Evolutionary conservation across 1,140 invertebrate genomes (phyloP).

Genomic region (Nasonia vitripennis): DNA sequence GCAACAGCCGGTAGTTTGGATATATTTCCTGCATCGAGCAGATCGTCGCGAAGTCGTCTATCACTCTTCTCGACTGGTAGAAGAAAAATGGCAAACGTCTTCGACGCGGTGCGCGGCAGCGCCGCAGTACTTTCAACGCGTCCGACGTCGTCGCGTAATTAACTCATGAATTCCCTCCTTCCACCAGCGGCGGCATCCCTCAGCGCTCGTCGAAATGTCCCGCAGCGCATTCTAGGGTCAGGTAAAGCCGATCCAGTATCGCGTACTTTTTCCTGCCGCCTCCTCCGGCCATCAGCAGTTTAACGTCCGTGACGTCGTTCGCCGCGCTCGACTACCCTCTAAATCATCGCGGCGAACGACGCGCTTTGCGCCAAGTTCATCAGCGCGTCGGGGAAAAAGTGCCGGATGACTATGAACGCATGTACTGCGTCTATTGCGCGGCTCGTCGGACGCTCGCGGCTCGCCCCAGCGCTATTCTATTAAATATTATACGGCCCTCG

Average conservation of each 20-base stretch:
- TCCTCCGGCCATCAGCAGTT: neutral
- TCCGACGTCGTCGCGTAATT: slow-evolving; percentile 8
- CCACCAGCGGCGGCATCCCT: neutral
- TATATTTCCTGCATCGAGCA: no score
- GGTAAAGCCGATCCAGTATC: neutral
- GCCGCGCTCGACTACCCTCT: neutral
- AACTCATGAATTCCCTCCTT: neutral
- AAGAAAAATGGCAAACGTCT: neutral
- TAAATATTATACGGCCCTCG: slow-evolving; percentile 3
- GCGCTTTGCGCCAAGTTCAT: slow-evolving; percentile 1
- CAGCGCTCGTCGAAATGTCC: slow-evolving; percentile 1
- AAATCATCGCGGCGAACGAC: slow-evolving; percentile 32
- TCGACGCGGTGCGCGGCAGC: neutral
- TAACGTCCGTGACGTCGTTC: slow-evolving; percentile 13
- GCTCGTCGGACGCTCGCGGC: neutral
- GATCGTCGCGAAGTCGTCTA: no score
- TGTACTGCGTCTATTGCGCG: neutral
- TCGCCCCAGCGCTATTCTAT: neutral
- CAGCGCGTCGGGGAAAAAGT: slow-evolving; percentile 26
- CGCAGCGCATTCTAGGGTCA: slow-evolving; percentile 21
- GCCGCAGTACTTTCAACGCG: no score
- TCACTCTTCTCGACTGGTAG: neutral
- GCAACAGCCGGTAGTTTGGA: no score
- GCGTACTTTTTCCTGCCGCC: neutral
- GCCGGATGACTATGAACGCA: neutral